Evolutionary conservation across 2,797 vertebrate genomes (phyloP).

Genomic region (Semotilus atromaculatus): DNA sequence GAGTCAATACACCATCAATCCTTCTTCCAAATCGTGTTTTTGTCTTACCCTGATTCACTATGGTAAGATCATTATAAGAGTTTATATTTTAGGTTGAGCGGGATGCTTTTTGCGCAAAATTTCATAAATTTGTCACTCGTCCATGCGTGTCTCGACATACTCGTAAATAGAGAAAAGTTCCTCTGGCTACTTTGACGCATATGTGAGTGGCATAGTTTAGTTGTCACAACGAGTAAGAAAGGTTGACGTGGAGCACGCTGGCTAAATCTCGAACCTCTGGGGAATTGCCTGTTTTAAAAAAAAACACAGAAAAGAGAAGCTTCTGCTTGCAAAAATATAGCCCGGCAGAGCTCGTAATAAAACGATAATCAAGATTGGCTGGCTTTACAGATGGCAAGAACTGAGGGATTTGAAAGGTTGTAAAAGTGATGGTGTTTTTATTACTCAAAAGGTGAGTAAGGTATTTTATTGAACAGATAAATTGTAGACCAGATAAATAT

Average conservation of each 20-base stretch:
- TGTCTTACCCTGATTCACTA: not conserved
- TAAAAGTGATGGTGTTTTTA: not conserved
- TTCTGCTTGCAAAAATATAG: not conserved
- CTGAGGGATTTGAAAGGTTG: not conserved
- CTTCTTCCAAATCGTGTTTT: not conserved
- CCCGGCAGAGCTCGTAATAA: not conserved
- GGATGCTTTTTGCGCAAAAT: not conserved
- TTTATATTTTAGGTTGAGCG: not conserved
- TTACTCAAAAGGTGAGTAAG: not conserved
- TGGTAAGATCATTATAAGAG: not conserved
- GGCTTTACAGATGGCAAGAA: not conserved
- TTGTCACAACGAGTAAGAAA: not conserved
- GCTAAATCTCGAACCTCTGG: not conserved
- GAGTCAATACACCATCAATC: not conserved
- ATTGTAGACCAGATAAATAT: too few species aligned
- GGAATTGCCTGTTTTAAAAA: not conserved
- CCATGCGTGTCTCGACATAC: not conserved
- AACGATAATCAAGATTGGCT: not conserved
- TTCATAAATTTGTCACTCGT: not conserved
- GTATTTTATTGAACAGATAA: not conserved
- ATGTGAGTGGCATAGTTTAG: not conserved
- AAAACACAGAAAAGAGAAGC: not conserved
- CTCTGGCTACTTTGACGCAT: not conserved
- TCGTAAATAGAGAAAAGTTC: not conserved
- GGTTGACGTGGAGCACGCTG: not conserved